phyloP scores from a whole-genome alignment of 2,888 invertebrate species.

The Chromoteleia sp. region DNA sequence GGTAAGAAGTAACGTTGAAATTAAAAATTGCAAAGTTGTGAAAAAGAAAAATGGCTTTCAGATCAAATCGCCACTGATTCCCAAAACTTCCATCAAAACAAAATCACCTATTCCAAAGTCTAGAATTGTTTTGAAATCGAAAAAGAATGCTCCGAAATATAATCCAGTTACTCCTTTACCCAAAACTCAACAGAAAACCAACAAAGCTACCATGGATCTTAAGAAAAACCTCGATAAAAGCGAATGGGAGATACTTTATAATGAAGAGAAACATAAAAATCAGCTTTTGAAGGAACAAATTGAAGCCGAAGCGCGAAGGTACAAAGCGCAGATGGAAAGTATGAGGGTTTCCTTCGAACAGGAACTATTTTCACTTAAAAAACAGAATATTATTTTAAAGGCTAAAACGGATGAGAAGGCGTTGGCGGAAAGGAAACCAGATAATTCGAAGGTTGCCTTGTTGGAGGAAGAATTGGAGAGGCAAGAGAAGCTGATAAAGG shows the following conservation, averaged over 20 bases:
- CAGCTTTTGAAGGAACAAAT: constrained; percentile 78
- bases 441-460: constrained; percentile 74
- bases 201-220: constrained; percentile 72
- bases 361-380: constrained; percentile 81
- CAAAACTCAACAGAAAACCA: constrained; percentile 68
- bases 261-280: constrained; percentile 80
- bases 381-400: constrained; percentile 81
- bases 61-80: constrained; percentile 54
- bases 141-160: constrained; percentile 72
- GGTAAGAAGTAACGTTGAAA: constrained; percentile 71
- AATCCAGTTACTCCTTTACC: constrained; percentile 66
- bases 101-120: constrained; percentile 72
- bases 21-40: constrained; percentile 22
- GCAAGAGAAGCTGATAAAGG: constrained; percentile 79
- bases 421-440: constrained; percentile 74
- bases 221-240: constrained; percentile 74
- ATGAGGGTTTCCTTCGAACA: constrained; percentile 81
- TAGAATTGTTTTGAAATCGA: constrained; percentile 71
- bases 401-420: constrained; percentile 80
- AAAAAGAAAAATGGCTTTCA: constrained; percentile 49
- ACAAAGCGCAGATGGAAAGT: constrained; percentile 80
- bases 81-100: constrained; percentile 73
- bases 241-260: constrained; percentile 79
- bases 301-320: constrained; percentile 79
- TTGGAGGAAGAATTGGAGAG: constrained; percentile 80